Conservation (phyloP, 2,888 invertebrate genomes). For the Latrodectus elegans region DNA sequence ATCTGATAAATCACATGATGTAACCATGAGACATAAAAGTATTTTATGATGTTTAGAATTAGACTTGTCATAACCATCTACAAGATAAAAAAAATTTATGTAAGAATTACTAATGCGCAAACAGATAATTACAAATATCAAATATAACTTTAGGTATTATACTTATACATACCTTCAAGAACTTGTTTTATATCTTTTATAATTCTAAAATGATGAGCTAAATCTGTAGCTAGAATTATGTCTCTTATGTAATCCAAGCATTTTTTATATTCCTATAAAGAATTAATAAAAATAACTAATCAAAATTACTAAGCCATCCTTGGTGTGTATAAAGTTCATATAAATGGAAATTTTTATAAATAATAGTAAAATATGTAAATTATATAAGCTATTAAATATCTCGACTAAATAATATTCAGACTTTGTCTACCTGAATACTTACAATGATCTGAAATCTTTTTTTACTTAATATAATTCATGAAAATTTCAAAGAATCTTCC, state of each 20-base stretch:
- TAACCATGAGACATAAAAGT: slow-evolving; percentile 85
- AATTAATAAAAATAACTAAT: neutral
- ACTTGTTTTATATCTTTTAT: slow-evolving; percentile 76
- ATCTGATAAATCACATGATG: slow-evolving; percentile 88
- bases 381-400: too few species aligned
- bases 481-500: too few species aligned
- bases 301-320: too few species aligned
- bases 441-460: too few species aligned
- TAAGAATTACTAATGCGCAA: neutral
- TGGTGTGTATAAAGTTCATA: too few species aligned
- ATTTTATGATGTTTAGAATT: slow-evolving; percentile 80
- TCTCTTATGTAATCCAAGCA: slow-evolving; percentile 82
- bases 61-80: slow-evolving; percentile 78
- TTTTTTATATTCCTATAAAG: slow-evolving; percentile 80
- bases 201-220: slow-evolving; percentile 83
- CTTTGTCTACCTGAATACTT: too few species aligned
- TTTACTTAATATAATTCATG: too few species aligned
- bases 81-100: slow-evolving; percentile 6
- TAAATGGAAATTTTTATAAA: too few species aligned
- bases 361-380: too few species aligned
- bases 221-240: slow-evolving; percentile 86
- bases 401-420: too few species aligned
- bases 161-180: slow-evolving; percentile 72
- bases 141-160: neutral
- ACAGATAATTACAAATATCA: neutral